These are phyloP conservation scores for Hyperopisus bebe DNA, from an alignment of 2,113 vertebrate genomes.

Conservation along the genomic window DNA sequence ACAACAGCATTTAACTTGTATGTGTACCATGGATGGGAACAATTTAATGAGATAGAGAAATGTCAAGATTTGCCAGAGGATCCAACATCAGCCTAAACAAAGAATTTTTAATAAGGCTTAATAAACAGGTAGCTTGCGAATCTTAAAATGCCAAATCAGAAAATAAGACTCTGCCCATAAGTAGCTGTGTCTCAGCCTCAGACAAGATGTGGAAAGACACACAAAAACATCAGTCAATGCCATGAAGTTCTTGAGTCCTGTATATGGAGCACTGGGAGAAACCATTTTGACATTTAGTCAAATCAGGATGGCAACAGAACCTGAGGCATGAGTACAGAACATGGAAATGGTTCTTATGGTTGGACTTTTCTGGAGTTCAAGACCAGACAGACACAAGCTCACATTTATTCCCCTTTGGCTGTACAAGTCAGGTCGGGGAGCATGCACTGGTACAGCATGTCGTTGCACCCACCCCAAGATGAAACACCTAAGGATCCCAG, in stretches of 20 bases:
- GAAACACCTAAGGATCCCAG: background rate
- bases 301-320: background rate
- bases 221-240: background rate
- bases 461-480: background rate
- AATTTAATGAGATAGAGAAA: background rate
- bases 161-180: background rate
- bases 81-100: background rate
- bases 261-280: background rate
- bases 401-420: background rate
- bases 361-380: background rate
- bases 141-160: background rate
- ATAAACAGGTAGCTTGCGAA: background rate
- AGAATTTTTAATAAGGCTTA: background rate
- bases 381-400: too few species aligned
- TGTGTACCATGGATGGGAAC: background rate
- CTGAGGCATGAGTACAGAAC: background rate
- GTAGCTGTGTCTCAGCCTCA: background rate
- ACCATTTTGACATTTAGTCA: background rate
- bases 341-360: background rate
- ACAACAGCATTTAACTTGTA: background rate
- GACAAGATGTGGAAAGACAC: background rate
- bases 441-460: background rate
- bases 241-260: background rate
- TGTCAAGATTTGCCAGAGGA: background rate
- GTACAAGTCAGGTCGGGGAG: background rate